phyloP scores from a whole-genome alignment of 2,888 invertebrate genomes.

The Rhodophaea formosa region DNA sequence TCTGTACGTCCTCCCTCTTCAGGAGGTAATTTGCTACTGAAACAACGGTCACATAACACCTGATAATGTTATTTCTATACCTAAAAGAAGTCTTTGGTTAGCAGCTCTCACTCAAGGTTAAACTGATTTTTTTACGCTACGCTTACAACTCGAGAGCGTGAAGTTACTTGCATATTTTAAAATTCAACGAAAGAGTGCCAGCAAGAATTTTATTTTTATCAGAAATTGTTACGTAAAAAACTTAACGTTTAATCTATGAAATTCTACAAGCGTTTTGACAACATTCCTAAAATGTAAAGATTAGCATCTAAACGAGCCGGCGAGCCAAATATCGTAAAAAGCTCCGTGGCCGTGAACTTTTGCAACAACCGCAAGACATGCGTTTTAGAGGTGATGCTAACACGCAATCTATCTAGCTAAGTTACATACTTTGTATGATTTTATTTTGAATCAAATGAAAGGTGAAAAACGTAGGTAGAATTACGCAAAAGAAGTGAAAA shows the following conservation, averaged over 20 bases:
- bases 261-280: neutral
- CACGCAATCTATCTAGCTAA: neutral
- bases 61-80: slow-evolving; percentile 47
- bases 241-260: slow-evolving; percentile 16
- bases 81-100: slow-evolving; percentile 41
- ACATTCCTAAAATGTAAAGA: slow-evolving; percentile 6
- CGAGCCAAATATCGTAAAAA: neutral
- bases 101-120: slow-evolving; percentile 52
- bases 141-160: slow-evolving; percentile 50
- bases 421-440: no score
- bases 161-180: slow-evolving; percentile 45
- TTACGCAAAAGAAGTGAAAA: no score
- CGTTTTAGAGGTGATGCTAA: neutral
- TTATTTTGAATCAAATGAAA: no score
- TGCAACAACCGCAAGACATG: neutral
- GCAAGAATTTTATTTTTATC: slow-evolving; percentile 31
- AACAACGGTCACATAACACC: slow-evolving; percentile 64
- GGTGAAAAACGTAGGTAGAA: no score
- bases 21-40: slow-evolving; percentile 64
- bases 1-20: slow-evolving; percentile 60
- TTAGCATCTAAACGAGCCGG: neutral
- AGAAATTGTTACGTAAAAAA: no score
- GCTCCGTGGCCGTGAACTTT: slow-evolving; percentile 3
- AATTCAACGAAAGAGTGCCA: slow-evolving; percentile 41
- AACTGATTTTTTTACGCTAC: slow-evolving; percentile 47